phyloP scores from a whole-genome alignment of 2,113 vertebrate genomes.

The Centropristis striata region DNA sequence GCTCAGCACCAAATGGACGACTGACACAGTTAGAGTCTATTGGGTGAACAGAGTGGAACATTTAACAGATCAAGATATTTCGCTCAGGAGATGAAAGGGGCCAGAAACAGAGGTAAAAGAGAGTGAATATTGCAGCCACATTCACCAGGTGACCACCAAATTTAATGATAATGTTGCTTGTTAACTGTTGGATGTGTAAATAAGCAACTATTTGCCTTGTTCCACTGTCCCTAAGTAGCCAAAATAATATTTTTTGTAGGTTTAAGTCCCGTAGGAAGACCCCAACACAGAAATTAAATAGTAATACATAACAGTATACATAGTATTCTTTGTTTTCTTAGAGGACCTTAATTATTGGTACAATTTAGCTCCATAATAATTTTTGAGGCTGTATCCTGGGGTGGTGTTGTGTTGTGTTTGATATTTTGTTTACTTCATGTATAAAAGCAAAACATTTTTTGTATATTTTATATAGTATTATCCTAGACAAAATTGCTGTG shows the following conservation, averaged over 20 bases:
- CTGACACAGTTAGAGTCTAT: neutral
- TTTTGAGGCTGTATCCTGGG: neutral
- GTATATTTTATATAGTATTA: constrained; percentile 8
- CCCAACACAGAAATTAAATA: no score
- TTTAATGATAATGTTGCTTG: neutral
- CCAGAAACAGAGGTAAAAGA: neutral
- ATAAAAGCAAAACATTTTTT: no score
- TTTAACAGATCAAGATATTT: neutral
- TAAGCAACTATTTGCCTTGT: neutral
- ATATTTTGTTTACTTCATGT: neutral
- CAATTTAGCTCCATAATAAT: no score
- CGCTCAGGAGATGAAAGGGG: neutral
- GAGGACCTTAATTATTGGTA: no score
- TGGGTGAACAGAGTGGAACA: neutral
- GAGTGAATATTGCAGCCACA: neutral
- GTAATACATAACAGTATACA: no score
- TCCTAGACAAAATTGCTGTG: constrained; percentile 9
- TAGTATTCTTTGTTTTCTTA: no score
- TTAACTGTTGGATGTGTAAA: neutral
- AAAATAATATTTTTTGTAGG: no score
- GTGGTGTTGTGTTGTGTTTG: neutral
- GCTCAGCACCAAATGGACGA: neutral
- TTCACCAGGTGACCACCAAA: neutral
- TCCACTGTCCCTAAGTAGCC: no score
- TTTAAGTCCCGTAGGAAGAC: no score